A percentile compares a stretch with the other conserved stretches of the same genome.
Conservation (phyloP, 2,888 invertebrate genomes). For the Mesorhabditis spiculigera region DNA sequence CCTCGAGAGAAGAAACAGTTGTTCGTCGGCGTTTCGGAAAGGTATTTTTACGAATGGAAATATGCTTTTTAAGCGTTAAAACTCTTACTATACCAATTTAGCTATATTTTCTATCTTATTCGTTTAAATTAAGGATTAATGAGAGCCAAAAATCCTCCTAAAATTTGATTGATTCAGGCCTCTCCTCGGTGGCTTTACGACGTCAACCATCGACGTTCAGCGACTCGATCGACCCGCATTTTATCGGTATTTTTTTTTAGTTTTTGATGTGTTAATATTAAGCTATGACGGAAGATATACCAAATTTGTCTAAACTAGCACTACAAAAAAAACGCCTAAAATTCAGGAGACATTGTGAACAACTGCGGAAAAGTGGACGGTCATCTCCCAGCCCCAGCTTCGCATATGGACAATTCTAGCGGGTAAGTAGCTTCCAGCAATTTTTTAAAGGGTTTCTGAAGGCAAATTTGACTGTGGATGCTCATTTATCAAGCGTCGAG, state of each 20-base stretch:
- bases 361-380: constrained; percentile 15
- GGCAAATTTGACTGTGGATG: no score
- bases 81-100: background rate
- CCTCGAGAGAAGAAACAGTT: constrained; percentile 58
- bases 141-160: no score
- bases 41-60: background rate
- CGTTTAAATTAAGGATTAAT: background rate
- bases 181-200: constrained; percentile 61
- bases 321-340: background rate
- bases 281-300: no score
- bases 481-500: no score
- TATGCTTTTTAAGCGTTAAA: no score
- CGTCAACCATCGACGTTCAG: constrained; percentile 50
- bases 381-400: background rate
- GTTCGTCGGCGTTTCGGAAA: constrained; percentile 49
- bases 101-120: constrained; percentile 21
- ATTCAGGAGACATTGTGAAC: constrained; percentile 22
- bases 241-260: constrained; percentile 20
- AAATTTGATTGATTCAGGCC: constrained; percentile 25
- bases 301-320: background rate
- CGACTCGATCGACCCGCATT: constrained; percentile 37
- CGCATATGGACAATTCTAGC: background rate
- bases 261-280: no score
- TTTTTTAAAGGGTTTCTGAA: no score
- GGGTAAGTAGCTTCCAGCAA: background rate